These are phyloP conservation scores for Fulica atra DNA, from an alignment of 2,113 vertebrate genomes.

Conservation along the genomic window DNA sequence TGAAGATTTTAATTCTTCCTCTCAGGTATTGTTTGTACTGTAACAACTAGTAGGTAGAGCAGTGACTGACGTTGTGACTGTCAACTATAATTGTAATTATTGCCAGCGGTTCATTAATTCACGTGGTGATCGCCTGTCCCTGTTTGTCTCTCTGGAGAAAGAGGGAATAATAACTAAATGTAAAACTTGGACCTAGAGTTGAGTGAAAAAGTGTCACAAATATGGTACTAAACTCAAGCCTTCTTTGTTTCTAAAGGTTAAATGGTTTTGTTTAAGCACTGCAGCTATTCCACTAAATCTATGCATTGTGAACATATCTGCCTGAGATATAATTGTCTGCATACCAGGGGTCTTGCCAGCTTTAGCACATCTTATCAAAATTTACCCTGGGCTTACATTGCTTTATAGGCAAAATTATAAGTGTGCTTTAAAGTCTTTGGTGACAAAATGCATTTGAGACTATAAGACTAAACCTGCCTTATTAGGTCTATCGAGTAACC, in stretches of 20 bases:
- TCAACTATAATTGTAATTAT: slow-evolving; percentile 58
- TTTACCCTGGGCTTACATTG: neutral
- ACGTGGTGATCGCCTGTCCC: slow-evolving; percentile 22
- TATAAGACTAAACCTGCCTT: slow-evolving; percentile 4
- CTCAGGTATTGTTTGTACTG: neutral
- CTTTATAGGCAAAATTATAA: neutral
- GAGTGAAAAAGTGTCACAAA: neutral
- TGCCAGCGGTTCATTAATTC: slow-evolving; percentile 49
- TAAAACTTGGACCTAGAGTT: neutral
- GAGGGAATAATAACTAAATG: slow-evolving; percentile 7
- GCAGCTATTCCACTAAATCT: neutral
- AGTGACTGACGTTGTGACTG: neutral
- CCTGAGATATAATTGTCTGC: neutral
- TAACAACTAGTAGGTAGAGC: neutral
- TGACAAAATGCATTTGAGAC: neutral
- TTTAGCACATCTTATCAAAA: neutral
- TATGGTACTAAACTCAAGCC: neutral
- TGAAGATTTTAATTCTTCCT: slow-evolving; percentile 5
- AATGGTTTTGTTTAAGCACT: neutral
- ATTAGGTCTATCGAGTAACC: neutral
- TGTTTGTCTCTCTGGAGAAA: slow-evolving; percentile 41
- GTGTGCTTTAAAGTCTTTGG: neutral
- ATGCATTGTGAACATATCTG: neutral
- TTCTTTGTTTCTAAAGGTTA: neutral
- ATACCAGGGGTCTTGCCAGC: neutral